Base-by-base conservation (phyloP, 2,888 invertebrate genomes). In the Himalopsyche anomala region DNA sequence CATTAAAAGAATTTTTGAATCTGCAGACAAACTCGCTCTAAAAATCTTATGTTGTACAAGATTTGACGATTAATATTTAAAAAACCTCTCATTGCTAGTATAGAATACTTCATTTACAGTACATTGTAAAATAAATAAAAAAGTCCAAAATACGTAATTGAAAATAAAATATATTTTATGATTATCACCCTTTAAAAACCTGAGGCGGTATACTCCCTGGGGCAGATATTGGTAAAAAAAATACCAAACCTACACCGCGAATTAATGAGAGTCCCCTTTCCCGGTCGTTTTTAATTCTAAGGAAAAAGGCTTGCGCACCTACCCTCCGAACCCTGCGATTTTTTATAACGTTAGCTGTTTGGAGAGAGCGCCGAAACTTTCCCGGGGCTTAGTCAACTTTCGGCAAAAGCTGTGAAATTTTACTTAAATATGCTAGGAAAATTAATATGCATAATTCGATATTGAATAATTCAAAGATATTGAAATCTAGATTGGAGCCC, bases 251-350 rank as follows among this genome's bases (percentile, higher is more conserved):
- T 55, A 42, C 69, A 45, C 80, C 56, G 42, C 84, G 84, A 81
- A 84, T 84, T 84, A 84, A 84, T 84, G 84, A 80, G 81, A 45
- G 81, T 54, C 80, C 84, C 38, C 51, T 51, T 83, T 38, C 56
- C 55, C 19, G 81, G 40, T 62, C 84, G 84, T 84, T 80, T 84
- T 84, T 81, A 84, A 84, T 84, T 80, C 80, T 62, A 19, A 28
- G 80, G 80, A 51, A 74, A 74, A 80, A 45, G 80, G 80, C 80
- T 80, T 80, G 38, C n/a, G 45, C 19, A 28, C 28, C 74, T 74
- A 74, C 74, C 74, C 38, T 74, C 12, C 74, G 74, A 74, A 74
- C 80, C 42, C 15, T 40, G 28, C 80, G 28, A 45, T 80, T 80
- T 80, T 80, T 80, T 80, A 42, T 19, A 80, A 42, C 80, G 45